A percentile compares a stretch with the other conserved stretches of the same genome.
Evolutionary conservation across 2,888 invertebrate species (phyloP).

Genomic region (Cephus pygmeus): DNA sequence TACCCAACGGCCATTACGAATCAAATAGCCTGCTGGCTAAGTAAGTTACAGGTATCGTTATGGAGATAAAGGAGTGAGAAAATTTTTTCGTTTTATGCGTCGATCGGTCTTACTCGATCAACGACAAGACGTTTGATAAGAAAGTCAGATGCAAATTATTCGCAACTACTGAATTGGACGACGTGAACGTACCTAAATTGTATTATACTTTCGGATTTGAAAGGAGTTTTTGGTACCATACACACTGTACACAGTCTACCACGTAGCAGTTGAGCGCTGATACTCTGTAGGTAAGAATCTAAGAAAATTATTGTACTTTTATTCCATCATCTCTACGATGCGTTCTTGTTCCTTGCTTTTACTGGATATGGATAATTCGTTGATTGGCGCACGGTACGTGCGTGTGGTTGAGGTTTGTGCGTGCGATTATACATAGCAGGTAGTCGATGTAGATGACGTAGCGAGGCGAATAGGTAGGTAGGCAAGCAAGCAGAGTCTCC

Average conservation of each 20-base stretch:
- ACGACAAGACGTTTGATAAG: not conserved
- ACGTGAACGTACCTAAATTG: not conserved
- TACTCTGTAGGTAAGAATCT: not conserved
- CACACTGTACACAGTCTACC: no score
- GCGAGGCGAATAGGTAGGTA: slow-evolving; percentile 5
- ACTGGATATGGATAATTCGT: not conserved
- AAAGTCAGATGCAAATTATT: not conserved
- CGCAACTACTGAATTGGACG: not conserved
- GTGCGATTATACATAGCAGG: not conserved
- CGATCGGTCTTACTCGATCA: not conserved
- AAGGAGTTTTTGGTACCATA: not conserved
- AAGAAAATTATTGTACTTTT: not conserved
- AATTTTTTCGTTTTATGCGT: not conserved
- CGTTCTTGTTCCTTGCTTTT: not conserved
- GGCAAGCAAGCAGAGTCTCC: slow-evolving; percentile 19
- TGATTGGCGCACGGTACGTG: not conserved
- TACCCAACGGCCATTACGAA: not conserved
- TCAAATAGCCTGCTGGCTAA: not conserved
- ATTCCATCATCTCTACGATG: not conserved
- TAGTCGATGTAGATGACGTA: not conserved
- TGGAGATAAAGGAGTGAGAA: not conserved
- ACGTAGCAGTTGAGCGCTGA: no score
- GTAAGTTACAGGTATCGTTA: not conserved
- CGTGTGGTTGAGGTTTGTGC: not conserved
- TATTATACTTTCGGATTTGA: not conserved